Percentiles rank a stretch among this genome's conserved stretches.
Evolutionary conservation across 1,140 invertebrate genomes (phyloP).

Genomic region (Meteorus sp.): DNA sequence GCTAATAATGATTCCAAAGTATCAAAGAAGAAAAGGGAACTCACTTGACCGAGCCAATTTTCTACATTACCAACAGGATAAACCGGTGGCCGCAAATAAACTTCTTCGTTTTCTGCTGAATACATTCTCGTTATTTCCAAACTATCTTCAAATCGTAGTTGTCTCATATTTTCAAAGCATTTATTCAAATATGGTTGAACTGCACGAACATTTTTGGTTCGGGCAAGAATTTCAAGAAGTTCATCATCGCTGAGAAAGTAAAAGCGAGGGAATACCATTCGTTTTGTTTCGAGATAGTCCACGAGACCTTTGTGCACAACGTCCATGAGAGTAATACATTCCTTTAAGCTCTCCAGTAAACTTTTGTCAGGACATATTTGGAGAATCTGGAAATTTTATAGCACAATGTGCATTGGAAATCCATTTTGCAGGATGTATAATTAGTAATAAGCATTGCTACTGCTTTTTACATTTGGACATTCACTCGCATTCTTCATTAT

Average conservation of each 20-base stretch:
- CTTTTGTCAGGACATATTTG: slow-evolving; percentile 63
- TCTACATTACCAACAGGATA: slow-evolving; percentile 76
- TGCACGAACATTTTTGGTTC: slow-evolving; percentile 72
- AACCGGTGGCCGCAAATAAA: slow-evolving; percentile 64
- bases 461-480: slow-evolving; percentile 64
- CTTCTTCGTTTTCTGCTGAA: slow-evolving; percentile 76
- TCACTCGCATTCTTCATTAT: slow-evolving; percentile 72
- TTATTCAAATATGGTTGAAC: slow-evolving; percentile 79
- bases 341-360: slow-evolving; percentile 69
- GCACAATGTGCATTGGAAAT: too few species aligned
- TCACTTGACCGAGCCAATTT: slow-evolving; percentile 68
- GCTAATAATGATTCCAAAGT: too few species aligned
- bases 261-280: slow-evolving; percentile 72
- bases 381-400: too few species aligned
- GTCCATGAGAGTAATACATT: slow-evolving; percentile 68
- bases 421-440: too few species aligned
- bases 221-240: slow-evolving; percentile 74
- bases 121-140: slow-evolving; percentile 76
- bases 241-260: slow-evolving; percentile 82
- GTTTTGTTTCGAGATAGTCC: slow-evolving; percentile 75
- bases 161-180: slow-evolving; percentile 77
- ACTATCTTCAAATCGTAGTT: slow-evolving; percentile 70
- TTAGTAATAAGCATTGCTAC: not conserved
- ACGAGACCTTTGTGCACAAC: slow-evolving; percentile 71
- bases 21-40: not conserved